A percentile compares a stretch with the other conserved stretches of the same genome.
Conservation (phyloP, 2,113 vertebrate species). For the Acanthochromis polyacanthus region DNA sequence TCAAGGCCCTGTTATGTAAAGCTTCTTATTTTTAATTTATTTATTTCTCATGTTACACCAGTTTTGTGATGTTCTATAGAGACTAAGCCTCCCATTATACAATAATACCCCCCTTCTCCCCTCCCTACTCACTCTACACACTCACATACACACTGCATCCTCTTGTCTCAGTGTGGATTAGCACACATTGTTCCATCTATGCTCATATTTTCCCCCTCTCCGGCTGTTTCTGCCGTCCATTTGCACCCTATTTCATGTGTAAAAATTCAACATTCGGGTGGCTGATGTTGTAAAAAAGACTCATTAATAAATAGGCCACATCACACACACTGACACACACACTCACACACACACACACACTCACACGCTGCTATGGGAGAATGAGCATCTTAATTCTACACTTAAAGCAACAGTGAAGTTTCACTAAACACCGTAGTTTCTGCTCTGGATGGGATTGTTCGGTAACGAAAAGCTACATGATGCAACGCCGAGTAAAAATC, state of each 20-base stretch:
- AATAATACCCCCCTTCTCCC: conserved; percentile 31
- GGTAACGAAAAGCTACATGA: background rate
- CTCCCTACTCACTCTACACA: conserved; percentile 11
- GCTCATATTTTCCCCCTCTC: conserved; percentile 16
- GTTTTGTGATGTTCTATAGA: conserved; percentile 46
- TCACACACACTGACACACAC: no score
- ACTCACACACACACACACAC: no score
- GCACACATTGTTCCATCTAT: conserved; percentile 64
- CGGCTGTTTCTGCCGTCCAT: background rate
- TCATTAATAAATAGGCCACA: background rate
- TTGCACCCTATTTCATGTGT: background rate
- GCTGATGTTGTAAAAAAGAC: background rate
- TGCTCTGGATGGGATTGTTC: background rate
- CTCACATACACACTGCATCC: conserved; percentile 47
- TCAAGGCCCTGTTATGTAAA: conserved; percentile 60
- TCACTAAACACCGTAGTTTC: background rate
- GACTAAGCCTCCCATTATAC: conserved; percentile 53
- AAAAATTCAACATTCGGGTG: background rate
- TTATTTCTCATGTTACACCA: background rate
- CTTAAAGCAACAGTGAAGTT: conserved; percentile 1
- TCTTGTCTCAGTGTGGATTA: conserved; percentile 62
- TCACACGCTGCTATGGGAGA: background rate
- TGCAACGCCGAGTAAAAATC: conserved; percentile 9
- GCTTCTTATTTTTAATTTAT: background rate
- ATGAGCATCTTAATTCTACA: background rate